Percentiles rank a stretch among this genome's conserved stretches.
Conservation (phyloP, 2,797 vertebrate genomes). For the Phalanger gymnotis region DNA sequence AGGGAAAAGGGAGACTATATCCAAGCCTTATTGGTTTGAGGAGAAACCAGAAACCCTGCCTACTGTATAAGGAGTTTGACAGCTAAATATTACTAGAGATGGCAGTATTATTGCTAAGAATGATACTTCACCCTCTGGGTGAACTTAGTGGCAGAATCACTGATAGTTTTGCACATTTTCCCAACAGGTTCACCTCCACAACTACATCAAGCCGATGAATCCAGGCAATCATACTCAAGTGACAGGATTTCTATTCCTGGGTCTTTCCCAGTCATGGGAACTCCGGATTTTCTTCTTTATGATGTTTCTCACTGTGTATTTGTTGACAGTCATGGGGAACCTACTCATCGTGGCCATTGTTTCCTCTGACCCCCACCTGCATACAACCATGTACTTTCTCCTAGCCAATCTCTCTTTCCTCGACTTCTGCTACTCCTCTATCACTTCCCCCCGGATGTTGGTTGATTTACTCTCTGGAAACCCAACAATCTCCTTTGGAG, state of each 20-base stretch:
- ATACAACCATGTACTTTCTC: slow-evolving; percentile 79
- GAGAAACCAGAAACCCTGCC: neutral
- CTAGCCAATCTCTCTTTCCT: slow-evolving; percentile 76
- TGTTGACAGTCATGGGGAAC: slow-evolving; percentile 72
- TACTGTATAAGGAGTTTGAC: neutral
- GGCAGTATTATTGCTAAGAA: neutral
- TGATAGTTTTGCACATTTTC: slow-evolving; percentile 7
- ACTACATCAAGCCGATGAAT: slow-evolving; percentile 34
- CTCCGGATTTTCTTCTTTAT: slow-evolving; percentile 67
- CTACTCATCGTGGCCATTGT: slow-evolving; percentile 74
- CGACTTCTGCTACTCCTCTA: slow-evolving; percentile 77
- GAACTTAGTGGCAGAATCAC: neutral
- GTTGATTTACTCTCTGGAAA: slow-evolving; percentile 69
- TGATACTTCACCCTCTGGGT: neutral
- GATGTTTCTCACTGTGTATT: slow-evolving; percentile 72
- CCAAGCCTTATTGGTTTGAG: neutral
- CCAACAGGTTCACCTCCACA: slow-evolving; percentile 23
- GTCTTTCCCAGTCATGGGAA: slow-evolving; percentile 69
- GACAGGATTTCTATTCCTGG: slow-evolving; percentile 67
- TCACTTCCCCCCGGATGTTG: slow-evolving; percentile 77
- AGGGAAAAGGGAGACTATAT: neutral
- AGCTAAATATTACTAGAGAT: neutral
- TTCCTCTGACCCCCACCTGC: slow-evolving; percentile 61
- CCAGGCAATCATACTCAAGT: slow-evolving; percentile 69
- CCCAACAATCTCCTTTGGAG: slow-evolving; percentile 73